Conservation (phyloP, 2,113 vertebrate genomes). For the Sus scrofa region T2T-Sscrofa CM000823.6:53376501-53377000, state of each 20-base stretch:
- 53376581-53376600: slow-evolving; percentile 73
- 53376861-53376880: background rate
- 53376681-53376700: slow-evolving; percentile 59
- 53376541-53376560: slow-evolving; percentile 4
- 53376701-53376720: slow-evolving; percentile 66
- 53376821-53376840: slow-evolving; percentile 46
- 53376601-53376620: slow-evolving; percentile 67
- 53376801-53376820: slow-evolving; percentile 63
- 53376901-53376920: background rate
- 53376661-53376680: slow-evolving; percentile 60
- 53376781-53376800: slow-evolving; percentile 21
- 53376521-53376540: background rate
- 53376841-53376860: background rate
- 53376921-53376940: slow-evolving; percentile 26
- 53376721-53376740: slow-evolving; percentile 60
- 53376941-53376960: slow-evolving; percentile 37
- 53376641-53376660: background rate
- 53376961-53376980: slow-evolving; percentile 40
- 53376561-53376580: slow-evolving; percentile 59
- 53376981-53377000: background rate
- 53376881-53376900: slow-evolving; percentile 48
- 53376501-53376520: background rate
- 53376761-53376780: slow-evolving; percentile 42
- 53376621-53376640: slow-evolving; percentile 46
- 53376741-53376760: slow-evolving; percentile 58